phyloP scores from a whole-genome alignment of 2,888 invertebrate genomes.

The Drosophila colorata region DNA sequence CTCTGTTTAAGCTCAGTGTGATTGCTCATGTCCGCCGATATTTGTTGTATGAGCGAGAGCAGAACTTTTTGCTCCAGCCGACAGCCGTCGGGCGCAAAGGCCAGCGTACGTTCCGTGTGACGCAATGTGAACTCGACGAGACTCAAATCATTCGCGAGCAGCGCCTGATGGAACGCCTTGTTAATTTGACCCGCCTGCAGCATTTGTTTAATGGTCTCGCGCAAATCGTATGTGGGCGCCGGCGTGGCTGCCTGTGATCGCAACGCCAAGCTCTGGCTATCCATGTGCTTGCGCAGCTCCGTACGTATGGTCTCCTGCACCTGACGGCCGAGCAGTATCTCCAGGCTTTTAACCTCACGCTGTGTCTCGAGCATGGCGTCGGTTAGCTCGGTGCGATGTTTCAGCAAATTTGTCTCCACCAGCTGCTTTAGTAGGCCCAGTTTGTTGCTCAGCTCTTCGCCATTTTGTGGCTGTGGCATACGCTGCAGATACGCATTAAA shows the following conservation, averaged over 20 bases:
- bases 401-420: conserved; percentile 77
- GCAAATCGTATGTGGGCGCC: conserved; percentile 88
- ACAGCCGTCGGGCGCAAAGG: conserved; percentile 90
- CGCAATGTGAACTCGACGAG: conserved; percentile 95
- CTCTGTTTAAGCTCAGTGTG: conserved; percentile 93
- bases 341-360: conserved; percentile 83
- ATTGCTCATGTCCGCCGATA: conserved; percentile 94
- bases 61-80: conserved; percentile 93
- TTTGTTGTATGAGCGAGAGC: conserved; percentile 96
- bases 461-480: conserved; percentile 82
- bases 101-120: conserved; percentile 91
- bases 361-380: conserved; percentile 83
- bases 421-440: conserved; percentile 82
- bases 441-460: conserved; percentile 82
- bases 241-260: conserved; percentile 91
- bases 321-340: conserved; percentile 81
- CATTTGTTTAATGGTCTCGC: conserved; percentile 89
- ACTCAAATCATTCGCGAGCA: conserved; percentile 94
- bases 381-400: conserved; percentile 81
- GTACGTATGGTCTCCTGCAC: conserved; percentile 83
- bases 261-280: conserved; percentile 88
- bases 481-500: conserved; percentile 86
- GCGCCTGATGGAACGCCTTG: conserved; percentile 95
- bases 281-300: conserved; percentile 86
- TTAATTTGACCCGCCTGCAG: conserved; percentile 91